Conservation (phyloP, 1,140 invertebrate species). For the Elysia chlorotica region DNA sequence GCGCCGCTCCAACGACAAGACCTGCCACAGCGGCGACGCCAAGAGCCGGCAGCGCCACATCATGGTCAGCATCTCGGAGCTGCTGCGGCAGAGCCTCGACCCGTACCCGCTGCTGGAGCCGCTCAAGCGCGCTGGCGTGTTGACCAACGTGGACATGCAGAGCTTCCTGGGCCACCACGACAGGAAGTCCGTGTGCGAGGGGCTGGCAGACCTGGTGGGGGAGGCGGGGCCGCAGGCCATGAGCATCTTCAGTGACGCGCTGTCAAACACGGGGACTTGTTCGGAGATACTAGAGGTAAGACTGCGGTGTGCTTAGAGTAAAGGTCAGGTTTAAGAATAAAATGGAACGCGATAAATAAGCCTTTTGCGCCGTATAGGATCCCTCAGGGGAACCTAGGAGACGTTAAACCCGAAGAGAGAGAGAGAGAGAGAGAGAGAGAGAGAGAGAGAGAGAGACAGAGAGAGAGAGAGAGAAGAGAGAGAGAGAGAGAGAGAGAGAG, state of each 20-base stretch:
- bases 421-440: neutral
- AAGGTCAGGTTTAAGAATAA: neutral
- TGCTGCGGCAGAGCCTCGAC: constrained; percentile 48
- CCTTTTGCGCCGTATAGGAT: neutral
- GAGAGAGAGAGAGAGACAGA: neutral
- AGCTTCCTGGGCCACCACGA: constrained; percentile 45
- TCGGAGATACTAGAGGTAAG: constrained; percentile 30
- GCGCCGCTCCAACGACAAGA: constrained; percentile 34
- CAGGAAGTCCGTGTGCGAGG: constrained; percentile 47
- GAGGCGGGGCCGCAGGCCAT: constrained; percentile 39
- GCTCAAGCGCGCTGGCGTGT: constrained; percentile 33
- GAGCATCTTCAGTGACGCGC: constrained; percentile 40
- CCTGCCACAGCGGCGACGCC: too few species aligned
- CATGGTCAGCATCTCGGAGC: constrained; percentile 43
- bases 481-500: too few species aligned
- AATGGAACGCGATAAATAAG: too few species aligned
- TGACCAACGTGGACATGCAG: constrained; percentile 37
- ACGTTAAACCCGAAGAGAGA: neutral
- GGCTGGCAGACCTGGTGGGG: constrained; percentile 39
- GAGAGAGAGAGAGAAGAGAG: neutral
- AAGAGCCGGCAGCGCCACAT: constrained; percentile 44
- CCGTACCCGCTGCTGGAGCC: constrained; percentile 43
- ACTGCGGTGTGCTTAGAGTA: neutral
- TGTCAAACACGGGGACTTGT: constrained; percentile 32
- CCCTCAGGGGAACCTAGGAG: neutral